Evolutionary conservation across 2,888 invertebrate genomes (phyloP), one percentile per base, ranked within the genome.

Genomic region (Noctua fimbriata): DNA sequence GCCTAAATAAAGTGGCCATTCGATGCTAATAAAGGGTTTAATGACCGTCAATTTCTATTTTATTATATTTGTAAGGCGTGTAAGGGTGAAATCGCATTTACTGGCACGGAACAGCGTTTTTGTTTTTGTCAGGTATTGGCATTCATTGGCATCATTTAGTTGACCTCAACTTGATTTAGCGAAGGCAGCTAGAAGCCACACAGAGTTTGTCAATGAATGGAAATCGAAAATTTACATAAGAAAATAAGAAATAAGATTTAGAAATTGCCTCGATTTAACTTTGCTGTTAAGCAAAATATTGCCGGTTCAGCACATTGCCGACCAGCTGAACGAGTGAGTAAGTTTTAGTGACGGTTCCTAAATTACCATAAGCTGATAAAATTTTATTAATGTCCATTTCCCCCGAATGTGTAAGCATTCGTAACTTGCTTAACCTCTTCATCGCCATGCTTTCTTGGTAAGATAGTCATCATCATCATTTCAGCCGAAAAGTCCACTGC

Each of bases 1-100:
- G 32, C 49, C 63, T 52, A 78, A 76, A 77, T 77, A 76, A 85
- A 85, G 72, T 78, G 69, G 65, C 75, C 69, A 82, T 67, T 72
- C 14, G 63, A 71, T 49, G 67, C 52, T 60, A 63, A 69, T 81
- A 81, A 52, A 81, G 3, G 58, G 14, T 32, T 44, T 36, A 74
- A 52, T 2, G 49, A 18, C 28, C 14, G 58, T 2, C 28, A 65
- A 16, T 36, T 65, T 77, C 32, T 28, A n/a, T 28, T 67, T 44
- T 9, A 28, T 67, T 44, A 18, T 44, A 67, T 67, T 65, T 65
- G 21, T 9, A 63, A 32, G 4, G 21, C 10, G 32, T 32, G 21
- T 32, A 65, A 10, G 65, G 32, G 18, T 63, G 10, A 63, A 32
- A 63, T 32, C 10, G 21, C 21, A 32, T 36, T 63, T 21, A 36